phyloP scores from a whole-genome alignment of 1,140 invertebrate genomes.

The Panagrolaimus sp. region DNA sequence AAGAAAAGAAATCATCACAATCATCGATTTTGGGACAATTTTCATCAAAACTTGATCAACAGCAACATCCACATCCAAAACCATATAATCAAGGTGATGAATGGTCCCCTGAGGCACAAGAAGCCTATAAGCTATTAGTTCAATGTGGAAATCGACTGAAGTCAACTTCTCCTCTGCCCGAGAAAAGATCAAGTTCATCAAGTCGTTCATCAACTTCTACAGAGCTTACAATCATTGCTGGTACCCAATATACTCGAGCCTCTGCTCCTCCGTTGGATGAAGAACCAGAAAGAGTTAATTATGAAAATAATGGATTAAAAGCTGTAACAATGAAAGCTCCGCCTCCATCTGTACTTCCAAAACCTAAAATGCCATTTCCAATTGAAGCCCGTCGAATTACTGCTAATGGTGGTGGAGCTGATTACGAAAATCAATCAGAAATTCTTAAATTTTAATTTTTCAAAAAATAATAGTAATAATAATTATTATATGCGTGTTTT shows the following conservation, averaged over 20 bases:
- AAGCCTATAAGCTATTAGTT: constrained; percentile 55
- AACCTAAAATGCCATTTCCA: constrained; percentile 13
- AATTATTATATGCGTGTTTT: too few relatives aligned
- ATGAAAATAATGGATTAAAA: constrained; percentile 13
- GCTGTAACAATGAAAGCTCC: background rate
- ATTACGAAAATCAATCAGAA: constrained; percentile 6
- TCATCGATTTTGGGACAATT: background rate
- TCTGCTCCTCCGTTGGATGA: background rate
- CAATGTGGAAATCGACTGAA: constrained; percentile 47
- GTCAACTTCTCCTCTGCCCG: constrained; percentile 19
- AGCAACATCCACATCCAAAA: too few relatives aligned
- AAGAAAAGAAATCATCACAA: background rate
- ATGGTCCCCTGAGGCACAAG: constrained; percentile 55
- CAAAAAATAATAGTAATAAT: too few relatives aligned
- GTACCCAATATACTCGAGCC: constrained; percentile 16
- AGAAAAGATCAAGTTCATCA: background rate
- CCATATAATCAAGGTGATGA: constrained; percentile 14
- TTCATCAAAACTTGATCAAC: background rate
- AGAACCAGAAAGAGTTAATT: background rate
- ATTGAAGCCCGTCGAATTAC: background rate
- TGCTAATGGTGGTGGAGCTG: too few relatives aligned
- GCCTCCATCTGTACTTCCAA: constrained; percentile 4
- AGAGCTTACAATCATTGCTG: background rate
- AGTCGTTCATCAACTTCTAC: constrained; percentile 10
- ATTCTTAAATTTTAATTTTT: too few relatives aligned